phyloP scores from a whole-genome alignment of 2,797 vertebrate genomes.

The Myripristis murdjan region DNA sequence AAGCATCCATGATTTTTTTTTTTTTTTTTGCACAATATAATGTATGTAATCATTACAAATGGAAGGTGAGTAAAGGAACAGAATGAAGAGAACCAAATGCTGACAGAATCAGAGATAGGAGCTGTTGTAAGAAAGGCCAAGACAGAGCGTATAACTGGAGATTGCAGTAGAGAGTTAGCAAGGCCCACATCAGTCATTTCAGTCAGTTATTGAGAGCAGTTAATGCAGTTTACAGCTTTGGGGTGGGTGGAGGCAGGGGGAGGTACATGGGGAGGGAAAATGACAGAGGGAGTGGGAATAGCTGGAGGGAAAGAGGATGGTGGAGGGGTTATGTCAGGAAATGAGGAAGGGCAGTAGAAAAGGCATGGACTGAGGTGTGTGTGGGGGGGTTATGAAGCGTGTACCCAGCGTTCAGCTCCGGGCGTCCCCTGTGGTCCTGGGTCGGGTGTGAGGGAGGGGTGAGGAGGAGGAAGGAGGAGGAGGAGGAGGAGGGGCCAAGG shows the following conservation, averaged over 20 bases:
- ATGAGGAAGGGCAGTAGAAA: slow-evolving; percentile 32
- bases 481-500: slow-evolving; percentile 59
- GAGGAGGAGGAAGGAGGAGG: slow-evolving; percentile 55
- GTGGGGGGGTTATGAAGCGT: slow-evolving; percentile 71
- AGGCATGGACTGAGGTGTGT: slow-evolving; percentile 16
- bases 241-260: slow-evolving; percentile 19
- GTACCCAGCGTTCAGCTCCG: slow-evolving; percentile 88
- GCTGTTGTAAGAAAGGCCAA: too few relatives aligned
- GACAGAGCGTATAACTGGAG: slow-evolving; percentile 43
- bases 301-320: slow-evolving; percentile 60
- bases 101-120: slow-evolving; percentile 59
- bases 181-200: slow-evolving; percentile 40
- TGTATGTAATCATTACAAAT: slow-evolving; percentile 6
- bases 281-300: slow-evolving; percentile 75
- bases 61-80: slow-evolving; percentile 24
- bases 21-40: slow-evolving; percentile 27
- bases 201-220: slow-evolving; percentile 57
- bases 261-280: slow-evolving; percentile 22
- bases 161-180: slow-evolving; percentile 71
- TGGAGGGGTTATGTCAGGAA: slow-evolving; percentile 67
- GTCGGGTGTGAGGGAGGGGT: slow-evolving; percentile 73
- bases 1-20: slow-evolving; percentile 22
- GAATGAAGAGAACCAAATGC: slow-evolving; percentile 43
- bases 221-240: slow-evolving; percentile 66
- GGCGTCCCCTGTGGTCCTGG: slow-evolving; percentile 87